phyloP scores from a whole-genome alignment of 2,797 vertebrate species.

The Bovichtus variegatus region DNA sequence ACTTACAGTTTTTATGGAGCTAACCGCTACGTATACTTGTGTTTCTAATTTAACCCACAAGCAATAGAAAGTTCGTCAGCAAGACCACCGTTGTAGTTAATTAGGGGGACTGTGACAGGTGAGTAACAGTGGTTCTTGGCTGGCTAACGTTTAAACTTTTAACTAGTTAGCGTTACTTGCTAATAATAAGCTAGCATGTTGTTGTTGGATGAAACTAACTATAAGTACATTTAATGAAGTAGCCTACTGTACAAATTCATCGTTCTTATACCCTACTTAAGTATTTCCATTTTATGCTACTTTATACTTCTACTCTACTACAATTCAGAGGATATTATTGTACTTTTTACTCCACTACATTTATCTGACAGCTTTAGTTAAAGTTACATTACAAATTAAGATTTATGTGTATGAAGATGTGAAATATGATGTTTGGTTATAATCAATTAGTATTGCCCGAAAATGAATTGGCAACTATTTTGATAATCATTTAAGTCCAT shows the following conservation, averaged over 20 bases:
- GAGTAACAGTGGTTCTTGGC: not conserved
- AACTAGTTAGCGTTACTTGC: not conserved
- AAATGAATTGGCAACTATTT: too few species aligned
- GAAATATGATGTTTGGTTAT: not conserved
- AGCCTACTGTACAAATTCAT: too few species aligned
- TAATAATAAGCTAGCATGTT: not conserved
- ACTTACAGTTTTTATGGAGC: not conserved
- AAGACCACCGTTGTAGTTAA: too few species aligned
- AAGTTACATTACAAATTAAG: not conserved
- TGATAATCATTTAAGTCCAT: too few species aligned
- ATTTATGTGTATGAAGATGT: too few species aligned
- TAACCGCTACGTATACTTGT: not conserved
- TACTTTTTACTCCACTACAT: too few species aligned
- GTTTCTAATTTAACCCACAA: not conserved
- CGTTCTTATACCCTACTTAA: too few species aligned
- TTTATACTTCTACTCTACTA: too few species aligned
- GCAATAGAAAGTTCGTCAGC: rapidly evolving
- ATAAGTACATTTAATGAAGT: too few species aligned
- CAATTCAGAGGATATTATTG: not conserved
- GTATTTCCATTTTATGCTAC: too few species aligned
- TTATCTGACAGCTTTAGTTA: not conserved
- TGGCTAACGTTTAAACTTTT: not conserved
- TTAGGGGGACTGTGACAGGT: not conserved
- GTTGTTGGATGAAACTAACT: not conserved
- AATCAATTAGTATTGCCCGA: too few species aligned